Conservation (phyloP, 2,797 vertebrate genomes). For the Leucoraja ocellata region DNA sequence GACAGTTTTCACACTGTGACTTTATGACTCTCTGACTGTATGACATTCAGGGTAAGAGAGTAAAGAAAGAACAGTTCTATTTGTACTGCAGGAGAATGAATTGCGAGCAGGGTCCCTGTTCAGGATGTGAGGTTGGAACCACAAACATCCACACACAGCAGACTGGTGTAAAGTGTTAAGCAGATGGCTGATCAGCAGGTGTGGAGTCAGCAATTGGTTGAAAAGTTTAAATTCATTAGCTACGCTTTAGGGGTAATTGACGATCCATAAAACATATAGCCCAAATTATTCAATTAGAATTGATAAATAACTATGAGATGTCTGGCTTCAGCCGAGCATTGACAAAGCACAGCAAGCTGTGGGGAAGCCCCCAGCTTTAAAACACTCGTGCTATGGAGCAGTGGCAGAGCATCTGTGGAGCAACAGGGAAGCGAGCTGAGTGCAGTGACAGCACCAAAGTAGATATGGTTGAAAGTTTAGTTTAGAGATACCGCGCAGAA, state of each 20-base stretch:
- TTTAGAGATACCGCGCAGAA: too few species aligned
- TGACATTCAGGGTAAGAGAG: neutral
- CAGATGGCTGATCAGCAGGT: neutral
- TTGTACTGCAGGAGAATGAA: neutral
- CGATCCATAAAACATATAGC: neutral
- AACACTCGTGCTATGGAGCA: too few species aligned
- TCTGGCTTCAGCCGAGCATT: neutral
- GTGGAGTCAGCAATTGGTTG: neutral
- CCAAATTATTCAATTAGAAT: neutral
- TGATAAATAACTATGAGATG: neutral
- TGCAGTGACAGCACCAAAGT: too few species aligned
- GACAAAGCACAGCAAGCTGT: neutral
- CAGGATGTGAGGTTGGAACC: neutral
- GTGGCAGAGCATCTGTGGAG: too few species aligned
- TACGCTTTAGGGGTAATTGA: neutral
- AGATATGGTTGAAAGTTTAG: too few species aligned
- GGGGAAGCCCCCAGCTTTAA: too few species aligned
- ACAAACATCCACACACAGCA: neutral
- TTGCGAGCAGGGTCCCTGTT: neutral
- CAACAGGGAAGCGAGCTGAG: too few species aligned
- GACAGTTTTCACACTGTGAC: too few species aligned
- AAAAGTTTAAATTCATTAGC: neutral
- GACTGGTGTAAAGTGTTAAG: neutral
- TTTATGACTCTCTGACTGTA: too few species aligned
- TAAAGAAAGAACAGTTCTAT: neutral